Evolutionary conservation across 2,797 vertebrate genomes (phyloP).

Genomic region (Enteromius fasciolatus): DNA sequence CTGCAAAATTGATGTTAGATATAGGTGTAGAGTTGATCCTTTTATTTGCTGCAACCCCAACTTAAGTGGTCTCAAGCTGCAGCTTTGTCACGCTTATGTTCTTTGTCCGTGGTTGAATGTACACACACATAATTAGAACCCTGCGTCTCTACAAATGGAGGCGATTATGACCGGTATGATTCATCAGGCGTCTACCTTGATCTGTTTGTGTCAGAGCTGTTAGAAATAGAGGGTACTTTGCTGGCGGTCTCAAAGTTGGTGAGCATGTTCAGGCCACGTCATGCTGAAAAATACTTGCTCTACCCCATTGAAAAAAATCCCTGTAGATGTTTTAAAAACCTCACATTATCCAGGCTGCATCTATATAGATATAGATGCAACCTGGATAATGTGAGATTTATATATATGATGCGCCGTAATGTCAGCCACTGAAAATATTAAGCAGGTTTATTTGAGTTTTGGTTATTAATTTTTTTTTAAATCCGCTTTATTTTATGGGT

Average conservation of each 20-base stretch:
- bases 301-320: too few relatives aligned
- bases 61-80: background rate
- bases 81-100: background rate
- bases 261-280: background rate
- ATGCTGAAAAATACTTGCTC: background rate
- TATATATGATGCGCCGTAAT: too few relatives aligned
- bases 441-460: too few relatives aligned
- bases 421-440: too few relatives aligned
- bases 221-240: background rate
- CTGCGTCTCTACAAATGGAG: background rate
- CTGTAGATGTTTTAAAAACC: background rate
- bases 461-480: too few relatives aligned
- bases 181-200: background rate
- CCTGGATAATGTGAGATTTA: too few relatives aligned
- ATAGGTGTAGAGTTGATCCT: background rate
- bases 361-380: too few relatives aligned
- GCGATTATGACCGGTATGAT: background rate
- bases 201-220: conserved; percentile 13
- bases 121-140: background rate
- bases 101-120: background rate
- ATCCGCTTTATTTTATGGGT: background rate
- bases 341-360: background rate
- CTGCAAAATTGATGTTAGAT: background rate
- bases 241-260: conserved; percentile 1
- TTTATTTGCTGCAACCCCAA: background rate